Base-by-base conservation (phyloP, 1,140 invertebrate species). In the Matsumurasca onukii region DNA sequence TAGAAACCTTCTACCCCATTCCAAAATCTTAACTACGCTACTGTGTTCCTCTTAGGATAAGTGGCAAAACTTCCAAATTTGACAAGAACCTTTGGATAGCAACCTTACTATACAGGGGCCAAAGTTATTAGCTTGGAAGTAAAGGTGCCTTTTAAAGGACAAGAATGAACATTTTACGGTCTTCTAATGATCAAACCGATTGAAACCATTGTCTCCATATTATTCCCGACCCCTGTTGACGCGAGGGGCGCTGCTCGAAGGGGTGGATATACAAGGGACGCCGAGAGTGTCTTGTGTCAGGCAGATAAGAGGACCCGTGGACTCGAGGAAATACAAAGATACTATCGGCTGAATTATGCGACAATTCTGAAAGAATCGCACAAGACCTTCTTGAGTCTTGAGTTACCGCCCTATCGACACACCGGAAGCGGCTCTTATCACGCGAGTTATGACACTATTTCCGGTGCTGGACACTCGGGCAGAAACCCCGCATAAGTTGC, bases 261-360 rank as follows among this genome's bases (percentile, higher is more conserved):
- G 34, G 34, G 34, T 5, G 17, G 5, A 17, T 9, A 39, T 39
- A 9, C 34, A 17, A 39, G 5, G 34, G 5, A 17, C 34, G 34
- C 17, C 34, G 34, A 39, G 17, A 39, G 34, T 5, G 34, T 17
- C 5, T 9, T 39, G 17, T 9, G 34, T 9, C 34, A 39, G 34
- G 5, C 5, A 39, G 34, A 17, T 39, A 59, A 59, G 22, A 27
- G 22, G 15, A 5, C n/a, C n/a, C 3, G 3, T 20, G n/a, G 49
- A 51, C 55, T 15, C 24, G 55, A 22, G 55, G 55, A 59, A 59
- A 59, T 59, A 59, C 55, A 59, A 59, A 24, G 55, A 59, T 59
- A 27, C 55, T 59, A 59, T 59, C 55, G 15, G 55, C 55, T 59
- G 55, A 59, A 59, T 59, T 59, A 59, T 59, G 55, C n/a, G 55